Evolutionary conservation across 2,797 vertebrate genomes (phyloP), one percentile per base, ranked within the genome.

Genomic region (Heteromormyrus szaboi): DNA sequence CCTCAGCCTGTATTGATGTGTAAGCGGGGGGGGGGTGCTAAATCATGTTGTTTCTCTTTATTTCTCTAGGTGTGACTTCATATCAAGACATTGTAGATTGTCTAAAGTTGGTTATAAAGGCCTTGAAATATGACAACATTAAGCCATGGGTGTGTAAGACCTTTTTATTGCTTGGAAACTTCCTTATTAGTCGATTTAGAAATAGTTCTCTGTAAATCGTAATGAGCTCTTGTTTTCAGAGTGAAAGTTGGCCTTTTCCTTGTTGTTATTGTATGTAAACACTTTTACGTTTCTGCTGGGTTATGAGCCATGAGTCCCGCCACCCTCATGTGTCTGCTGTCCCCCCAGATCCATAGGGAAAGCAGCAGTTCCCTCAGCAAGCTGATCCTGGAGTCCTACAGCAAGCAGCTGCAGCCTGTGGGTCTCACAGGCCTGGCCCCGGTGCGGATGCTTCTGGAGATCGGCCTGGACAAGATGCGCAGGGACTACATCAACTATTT

Each of bases 401-500:
- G 97, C 22, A 96, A 97, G 76, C 91, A 95, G 92, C 95, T 98
- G 51, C 96, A 97, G 17, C 89, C 89, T 0, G 91, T 99, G 91
- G 92, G 96, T 90, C 97, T 99, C 56, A 96, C 91, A 17, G 98
- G 96, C 14, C 93, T 95, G 89, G 91, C 94, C 46, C 97, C 98
- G 0, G 92, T 98, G 89, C 96, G 95, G 48, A 99, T 99, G 97
- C 95, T 99, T 89, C 94, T 99, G 85, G 98, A 99, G 92, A 96
- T 99, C 90, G 98, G 99, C 86, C 91, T 99, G 94, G 98, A 99
- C 92, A 99, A 99, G 94, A 96, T 99, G 94, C 98, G 97, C 92
- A 99, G 97, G 94, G 98, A 99, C 94, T 99, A 99, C 91, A 96
- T 98, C 89, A 97, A 96, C 93, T 99, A 97, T 94, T 97, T 99